These are phyloP conservation scores for Trichechus manatus DNA, from an alignment of 2,113 vertebrate species.

Conservation along the genomic window DNA sequence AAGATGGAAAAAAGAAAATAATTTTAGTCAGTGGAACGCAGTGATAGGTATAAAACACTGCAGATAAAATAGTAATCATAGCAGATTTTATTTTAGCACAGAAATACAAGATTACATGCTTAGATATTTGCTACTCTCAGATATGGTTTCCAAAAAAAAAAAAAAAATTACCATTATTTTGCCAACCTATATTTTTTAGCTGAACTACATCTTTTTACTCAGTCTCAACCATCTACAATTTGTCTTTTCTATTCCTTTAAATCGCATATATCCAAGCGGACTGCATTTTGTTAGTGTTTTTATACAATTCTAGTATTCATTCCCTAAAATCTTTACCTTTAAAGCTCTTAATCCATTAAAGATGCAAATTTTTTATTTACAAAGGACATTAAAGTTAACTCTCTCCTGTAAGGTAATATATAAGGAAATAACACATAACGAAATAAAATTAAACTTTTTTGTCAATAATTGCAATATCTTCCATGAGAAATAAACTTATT, in stretches of 20 bases:
- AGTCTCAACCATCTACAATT: not conserved
- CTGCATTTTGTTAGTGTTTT: not conserved
- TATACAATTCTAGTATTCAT: not conserved
- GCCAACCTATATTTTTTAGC: not conserved
- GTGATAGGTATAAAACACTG: not conserved
- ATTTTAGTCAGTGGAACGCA: conserved; percentile 33
- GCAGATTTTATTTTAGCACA: not conserved
- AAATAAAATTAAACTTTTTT: conserved; percentile 19
- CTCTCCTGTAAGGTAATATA: not conserved
- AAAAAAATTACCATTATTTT: not conserved
- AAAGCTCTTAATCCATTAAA: not conserved
- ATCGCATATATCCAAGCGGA: not conserved
- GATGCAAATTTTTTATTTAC: not conserved
- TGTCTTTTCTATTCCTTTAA: not conserved
- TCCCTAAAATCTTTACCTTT: conserved; percentile 12
- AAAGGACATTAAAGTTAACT: not conserved
- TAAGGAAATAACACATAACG: not conserved
- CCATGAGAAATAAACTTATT: conserved; percentile 12
- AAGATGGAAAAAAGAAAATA: not conserved
- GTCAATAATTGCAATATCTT: not conserved
- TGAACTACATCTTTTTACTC: conserved; percentile 32
- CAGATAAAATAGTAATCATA: conserved; percentile 30
- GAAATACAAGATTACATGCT: not conserved
- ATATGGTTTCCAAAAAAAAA: conserved; percentile 14
- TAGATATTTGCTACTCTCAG: not conserved